Evolutionary conservation across 2,797 vertebrate species (phyloP).

Genomic region (Cossypha niveicapilla): DNA sequence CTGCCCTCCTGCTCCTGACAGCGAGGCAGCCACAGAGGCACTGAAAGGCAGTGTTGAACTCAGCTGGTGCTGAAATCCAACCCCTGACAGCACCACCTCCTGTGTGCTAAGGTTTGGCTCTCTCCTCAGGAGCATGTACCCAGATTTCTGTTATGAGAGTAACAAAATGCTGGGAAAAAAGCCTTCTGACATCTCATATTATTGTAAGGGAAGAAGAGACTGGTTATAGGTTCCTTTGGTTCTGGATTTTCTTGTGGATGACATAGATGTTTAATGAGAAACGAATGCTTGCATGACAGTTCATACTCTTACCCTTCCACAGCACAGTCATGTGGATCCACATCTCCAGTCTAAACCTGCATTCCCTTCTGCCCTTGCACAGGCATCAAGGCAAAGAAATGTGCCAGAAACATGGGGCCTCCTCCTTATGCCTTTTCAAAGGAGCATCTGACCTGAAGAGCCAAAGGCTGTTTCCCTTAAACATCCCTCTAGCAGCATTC

Average conservation of each 20-base stretch:
- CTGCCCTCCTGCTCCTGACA: neutral
- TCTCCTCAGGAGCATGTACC: neutral
- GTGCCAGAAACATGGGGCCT: neutral
- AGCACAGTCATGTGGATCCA: neutral
- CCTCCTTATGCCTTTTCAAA: neutral
- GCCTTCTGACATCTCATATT: neutral
- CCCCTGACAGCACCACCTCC: neutral
- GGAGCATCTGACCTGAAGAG: neutral
- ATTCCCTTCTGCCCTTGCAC: neutral
- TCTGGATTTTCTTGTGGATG: neutral
- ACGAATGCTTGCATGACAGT: neutral
- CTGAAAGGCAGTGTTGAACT: neutral
- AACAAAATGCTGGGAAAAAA: neutral
- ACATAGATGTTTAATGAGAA: neutral
- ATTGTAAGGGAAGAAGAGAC: neutral
- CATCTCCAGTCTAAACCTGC: neutral
- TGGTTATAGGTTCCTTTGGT: neutral
- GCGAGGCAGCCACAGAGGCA: neutral
- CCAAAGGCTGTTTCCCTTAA: neutral
- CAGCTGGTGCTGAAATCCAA: neutral
- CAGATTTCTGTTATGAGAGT: neutral
- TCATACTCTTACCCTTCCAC: neutral
- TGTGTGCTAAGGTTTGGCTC: neutral
- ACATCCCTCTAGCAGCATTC: neutral
- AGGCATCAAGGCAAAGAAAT: neutral